phyloP scores from a whole-genome alignment of 2,113 vertebrate species.

The western clawed frog (Xenopus tropicalis) region DNA sequence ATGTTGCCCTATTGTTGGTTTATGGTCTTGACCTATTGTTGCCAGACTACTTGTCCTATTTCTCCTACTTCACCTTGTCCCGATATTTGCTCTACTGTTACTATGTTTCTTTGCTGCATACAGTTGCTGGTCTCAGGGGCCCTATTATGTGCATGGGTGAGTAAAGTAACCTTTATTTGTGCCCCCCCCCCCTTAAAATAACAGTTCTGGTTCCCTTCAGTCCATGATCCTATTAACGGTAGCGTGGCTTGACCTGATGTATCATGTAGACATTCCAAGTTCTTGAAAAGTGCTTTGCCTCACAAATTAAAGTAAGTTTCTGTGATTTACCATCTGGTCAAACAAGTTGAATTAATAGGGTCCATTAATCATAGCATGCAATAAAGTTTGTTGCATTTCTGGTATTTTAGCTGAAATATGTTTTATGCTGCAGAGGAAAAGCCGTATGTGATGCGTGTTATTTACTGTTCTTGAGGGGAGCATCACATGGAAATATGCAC shows the following conservation, averaged over 20 bases:
- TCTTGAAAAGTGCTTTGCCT: constrained; percentile 33
- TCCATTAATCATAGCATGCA: constrained; percentile 31
- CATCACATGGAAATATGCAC: constrained; percentile 29
- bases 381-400: constrained; percentile 31
- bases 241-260: constrained; percentile 48
- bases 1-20: no score
- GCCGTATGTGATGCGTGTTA: constrained; percentile 41
- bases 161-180: no score
- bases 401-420: constrained; percentile 43
- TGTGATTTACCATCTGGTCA: constrained; percentile 38
- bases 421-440: constrained; percentile 52
- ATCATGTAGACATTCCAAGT: constrained; percentile 46
- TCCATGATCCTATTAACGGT: constrained; percentile 21
- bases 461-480: constrained; percentile 33
- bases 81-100: no score
- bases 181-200: no score
- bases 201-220: neutral
- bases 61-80: no score
- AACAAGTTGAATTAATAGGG: constrained; percentile 42
- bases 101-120: no score
- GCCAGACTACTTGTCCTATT: no score
- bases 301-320: constrained; percentile 16
- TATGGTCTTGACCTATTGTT: no score
- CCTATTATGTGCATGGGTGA: no score
- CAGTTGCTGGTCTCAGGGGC: no score